phyloP scores from a whole-genome alignment of 2,113 vertebrate species.

The Ceuthmochares aereus region DNA sequence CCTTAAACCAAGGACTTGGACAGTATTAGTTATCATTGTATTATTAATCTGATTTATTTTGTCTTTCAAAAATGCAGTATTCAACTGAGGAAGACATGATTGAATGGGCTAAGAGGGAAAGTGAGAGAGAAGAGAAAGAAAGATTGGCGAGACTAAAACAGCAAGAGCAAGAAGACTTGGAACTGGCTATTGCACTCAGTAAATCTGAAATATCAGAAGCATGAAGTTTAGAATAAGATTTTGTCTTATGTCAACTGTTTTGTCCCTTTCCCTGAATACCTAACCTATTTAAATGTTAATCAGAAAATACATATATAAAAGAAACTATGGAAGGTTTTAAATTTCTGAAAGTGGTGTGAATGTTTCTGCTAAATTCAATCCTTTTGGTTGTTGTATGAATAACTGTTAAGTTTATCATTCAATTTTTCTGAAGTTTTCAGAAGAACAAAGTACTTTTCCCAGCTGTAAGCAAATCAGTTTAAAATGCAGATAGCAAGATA shows the following conservation, averaged over 20 bases:
- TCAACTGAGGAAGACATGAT: slow-evolving; percentile 99
- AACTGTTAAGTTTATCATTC: slow-evolving; percentile 34
- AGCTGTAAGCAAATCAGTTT: slow-evolving; percentile 48
- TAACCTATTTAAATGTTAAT: slow-evolving; percentile 75
- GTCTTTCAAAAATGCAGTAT: slow-evolving; percentile 85
- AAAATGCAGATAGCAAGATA: slow-evolving; percentile 37
- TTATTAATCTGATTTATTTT: slow-evolving; percentile 49
- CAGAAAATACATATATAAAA: slow-evolving; percentile 72
- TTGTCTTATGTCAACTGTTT: slow-evolving; percentile 44
- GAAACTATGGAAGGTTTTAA: slow-evolving; percentile 70
- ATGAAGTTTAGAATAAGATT: slow-evolving; percentile 67
- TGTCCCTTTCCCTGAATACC: slow-evolving; percentile 62
- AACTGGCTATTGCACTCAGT: slow-evolving; percentile 98
- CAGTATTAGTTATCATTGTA: neutral
- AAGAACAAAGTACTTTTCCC: slow-evolving; percentile 45
- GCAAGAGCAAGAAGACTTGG: slow-evolving; percentile 98
- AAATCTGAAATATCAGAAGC: slow-evolving; percentile 97
- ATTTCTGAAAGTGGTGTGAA: slow-evolving; percentile 72
- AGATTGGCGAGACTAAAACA: slow-evolving; percentile 92
- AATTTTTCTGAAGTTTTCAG: slow-evolving; percentile 14
- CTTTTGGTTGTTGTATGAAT: slow-evolving; percentile 42
- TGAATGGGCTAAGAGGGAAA: slow-evolving; percentile 98
- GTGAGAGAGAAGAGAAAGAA: slow-evolving; percentile 95
- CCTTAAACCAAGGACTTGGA: neutral
- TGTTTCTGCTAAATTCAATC: slow-evolving; percentile 58